Base-by-base conservation (phyloP, 1,140 invertebrate genomes). In the Triops cancriformis region DNA sequence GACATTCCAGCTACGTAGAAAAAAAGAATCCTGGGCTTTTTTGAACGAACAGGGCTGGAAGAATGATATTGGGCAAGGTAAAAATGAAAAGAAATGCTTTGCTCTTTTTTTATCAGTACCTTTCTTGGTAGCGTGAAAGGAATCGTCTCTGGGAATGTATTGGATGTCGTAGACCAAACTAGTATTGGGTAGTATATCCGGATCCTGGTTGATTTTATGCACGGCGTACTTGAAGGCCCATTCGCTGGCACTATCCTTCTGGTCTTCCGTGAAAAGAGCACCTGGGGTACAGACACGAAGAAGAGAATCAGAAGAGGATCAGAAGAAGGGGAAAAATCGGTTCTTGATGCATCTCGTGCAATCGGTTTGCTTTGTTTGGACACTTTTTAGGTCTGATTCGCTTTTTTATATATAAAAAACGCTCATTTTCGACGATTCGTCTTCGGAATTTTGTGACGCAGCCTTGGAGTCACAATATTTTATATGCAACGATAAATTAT, bases 221-320 rank as follows among this genome's bases (percentile, higher is more conserved):
- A 91, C 88, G 23, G 90, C 89, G 83, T 90, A 91, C 81, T 90
- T 90, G 84, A 91, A 91, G 75, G 90, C 89, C 81, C 89, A 82
- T 83, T 90, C 89, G 11, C 87, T 87, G 80, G 87, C 86, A 80
- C 88, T 89, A 83, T 89, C 88, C 82, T 86, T 88, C 84, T 90
- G 88, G 82, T 89, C 88, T 83, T 90, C 86, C 79, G 88, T 89
- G 82, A 90, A 89, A 82, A 90, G 87, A 28, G 88, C 88, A 82
- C 89, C 89, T 90, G 83, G 26, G 83, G 72, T 31, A 64, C 42
- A 76, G 28, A 72, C 43, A 26, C n/a, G n/a, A n/a, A n/a, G n/a
- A n/a, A n/a, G n/a, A n/a, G n/a, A n/a, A n/a, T n/a, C n/a, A 73
- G 31, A 77, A 74, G 31, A 37, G 31, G 7, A 37, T 37, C 26